phyloP scores from a whole-genome alignment of 92 coral and sea anemone species.

The Porites divaricata region DNA sequence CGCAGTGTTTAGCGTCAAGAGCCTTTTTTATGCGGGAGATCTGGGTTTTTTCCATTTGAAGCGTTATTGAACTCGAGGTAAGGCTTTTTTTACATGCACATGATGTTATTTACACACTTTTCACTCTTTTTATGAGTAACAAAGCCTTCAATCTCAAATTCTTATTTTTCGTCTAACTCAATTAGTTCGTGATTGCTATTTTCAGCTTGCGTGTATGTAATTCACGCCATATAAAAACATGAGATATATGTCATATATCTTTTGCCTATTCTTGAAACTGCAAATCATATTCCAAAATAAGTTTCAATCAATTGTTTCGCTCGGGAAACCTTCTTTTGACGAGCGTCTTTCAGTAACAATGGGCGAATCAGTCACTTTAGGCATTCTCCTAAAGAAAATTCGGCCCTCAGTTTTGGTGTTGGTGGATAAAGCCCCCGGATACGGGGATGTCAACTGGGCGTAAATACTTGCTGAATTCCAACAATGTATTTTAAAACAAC shows the following conservation, averaged over 20 bases:
- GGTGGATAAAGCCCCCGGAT: no score
- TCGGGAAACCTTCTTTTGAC: neutral
- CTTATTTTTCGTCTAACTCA: neutral
- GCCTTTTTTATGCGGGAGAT: neutral
- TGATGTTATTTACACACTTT: neutral
- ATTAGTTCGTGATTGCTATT: neutral
- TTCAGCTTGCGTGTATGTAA: neutral
- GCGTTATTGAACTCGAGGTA: neutral
- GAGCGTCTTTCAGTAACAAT: no score
- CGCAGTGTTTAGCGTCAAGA: neutral
- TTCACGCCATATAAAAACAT: neutral
- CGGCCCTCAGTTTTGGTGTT: no score
- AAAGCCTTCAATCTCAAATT: neutral
- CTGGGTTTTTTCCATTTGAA: neutral
- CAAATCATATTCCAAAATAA: neutral
- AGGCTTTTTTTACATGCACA: neutral
- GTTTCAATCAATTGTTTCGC: neutral
- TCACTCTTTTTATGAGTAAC: neutral
- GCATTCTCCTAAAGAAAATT: no score
- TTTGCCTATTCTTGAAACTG: neutral
- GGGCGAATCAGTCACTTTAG: no score
- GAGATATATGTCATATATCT: neutral
- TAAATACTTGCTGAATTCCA: neutral
- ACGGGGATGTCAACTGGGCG: neutral
- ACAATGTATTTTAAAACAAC: neutral